phyloP scores from a whole-genome alignment of 2,113 vertebrate genomes.

The Cyprinus carpio region DNA sequence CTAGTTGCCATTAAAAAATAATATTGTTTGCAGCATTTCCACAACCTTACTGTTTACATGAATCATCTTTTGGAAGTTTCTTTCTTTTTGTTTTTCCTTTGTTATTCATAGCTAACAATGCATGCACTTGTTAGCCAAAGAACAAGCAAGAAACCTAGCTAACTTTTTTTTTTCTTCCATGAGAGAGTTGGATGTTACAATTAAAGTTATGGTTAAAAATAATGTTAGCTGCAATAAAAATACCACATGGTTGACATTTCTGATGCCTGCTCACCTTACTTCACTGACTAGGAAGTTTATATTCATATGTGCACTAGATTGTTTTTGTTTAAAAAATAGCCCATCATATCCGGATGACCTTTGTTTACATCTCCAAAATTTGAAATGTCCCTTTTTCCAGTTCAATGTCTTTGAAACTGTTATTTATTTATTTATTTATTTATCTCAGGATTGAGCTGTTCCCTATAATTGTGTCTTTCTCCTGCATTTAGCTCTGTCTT shows the following conservation, averaged over 20 bases:
- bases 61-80: neutral
- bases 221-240: constrained; percentile 7
- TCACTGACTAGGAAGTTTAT: neutral
- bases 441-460: neutral
- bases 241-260: neutral
- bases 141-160: neutral
- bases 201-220: neutral
- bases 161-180: neutral
- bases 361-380: neutral
- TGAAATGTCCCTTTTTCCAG: neutral
- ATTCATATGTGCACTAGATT: neutral
- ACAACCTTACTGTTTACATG: neutral
- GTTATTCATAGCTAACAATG: neutral
- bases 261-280: neutral
- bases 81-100: neutral
- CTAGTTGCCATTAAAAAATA: neutral
- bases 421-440: neutral
- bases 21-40: neutral
- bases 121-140: neutral
- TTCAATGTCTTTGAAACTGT: neutral
- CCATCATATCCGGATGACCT: neutral
- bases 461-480: neutral
- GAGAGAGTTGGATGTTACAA: neutral
- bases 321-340: neutral
- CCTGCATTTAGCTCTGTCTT: neutral